Conservation (phyloP, 92 coral and sea anemone genomes). For the Siderastrea siderea region DNA sequence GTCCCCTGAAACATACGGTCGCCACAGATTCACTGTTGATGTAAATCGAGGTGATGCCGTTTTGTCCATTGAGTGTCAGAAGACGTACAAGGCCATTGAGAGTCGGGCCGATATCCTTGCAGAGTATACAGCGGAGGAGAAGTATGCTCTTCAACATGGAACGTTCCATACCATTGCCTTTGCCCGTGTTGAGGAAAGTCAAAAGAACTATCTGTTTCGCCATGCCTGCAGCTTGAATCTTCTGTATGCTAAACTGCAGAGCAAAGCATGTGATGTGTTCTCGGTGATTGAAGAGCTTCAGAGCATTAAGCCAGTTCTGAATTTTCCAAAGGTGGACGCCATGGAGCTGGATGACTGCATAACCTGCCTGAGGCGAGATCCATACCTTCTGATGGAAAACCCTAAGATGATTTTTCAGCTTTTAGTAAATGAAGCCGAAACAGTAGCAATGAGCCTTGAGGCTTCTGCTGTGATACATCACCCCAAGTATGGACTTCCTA, state of each 20-base stretch:
- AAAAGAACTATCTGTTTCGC: slow-evolving; percentile 30
- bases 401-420: slow-evolving; percentile 60
- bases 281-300: slow-evolving; percentile 70
- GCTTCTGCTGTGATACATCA: slow-evolving; percentile 31
- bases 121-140: slow-evolving; percentile 35
- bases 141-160: slow-evolving; percentile 73
- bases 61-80: slow-evolving; percentile 56
- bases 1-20: slow-evolving; percentile 33
- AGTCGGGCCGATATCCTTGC: slow-evolving; percentile 6
- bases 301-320: slow-evolving; percentile 21
- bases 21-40: slow-evolving; percentile 55
- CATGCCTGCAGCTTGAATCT: slow-evolving; percentile 53
- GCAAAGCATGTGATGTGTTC: slow-evolving; percentile 54
- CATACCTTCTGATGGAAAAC: slow-evolving; percentile 29
- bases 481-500: slow-evolving; percentile 40
- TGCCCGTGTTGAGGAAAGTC: slow-evolving; percentile 9
- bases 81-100: slow-evolving; percentile 30
- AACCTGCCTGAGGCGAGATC: slow-evolving; percentile 56
- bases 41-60: slow-evolving; percentile 53
- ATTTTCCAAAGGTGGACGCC: slow-evolving; percentile 24
- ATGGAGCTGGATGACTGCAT: slow-evolving; percentile 60
- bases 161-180: slow-evolving; percentile 53
- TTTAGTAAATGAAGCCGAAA: slow-evolving; percentile 62
- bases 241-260: slow-evolving; percentile 51
- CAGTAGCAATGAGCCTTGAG: slow-evolving; percentile 44